Conservation (phyloP, 2,888 invertebrate species). For the Desoria tigrina region DNA sequence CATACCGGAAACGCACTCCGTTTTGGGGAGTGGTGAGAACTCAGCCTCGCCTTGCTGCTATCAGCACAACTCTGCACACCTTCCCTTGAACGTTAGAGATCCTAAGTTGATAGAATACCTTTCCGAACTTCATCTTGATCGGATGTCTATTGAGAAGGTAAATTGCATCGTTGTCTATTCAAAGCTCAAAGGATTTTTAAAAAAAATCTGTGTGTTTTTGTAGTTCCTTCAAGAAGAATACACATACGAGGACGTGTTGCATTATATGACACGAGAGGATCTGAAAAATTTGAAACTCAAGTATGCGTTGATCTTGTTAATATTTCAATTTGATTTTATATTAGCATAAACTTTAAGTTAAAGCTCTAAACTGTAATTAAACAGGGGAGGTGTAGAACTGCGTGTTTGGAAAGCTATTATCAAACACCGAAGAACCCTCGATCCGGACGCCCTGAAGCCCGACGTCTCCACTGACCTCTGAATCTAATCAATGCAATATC, state of each 20-base stretch:
- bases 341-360: too few relatives aligned
- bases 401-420: constrained; percentile 81
- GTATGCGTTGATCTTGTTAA: too few relatives aligned
- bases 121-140: constrained; percentile 68
- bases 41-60: constrained; percentile 28
- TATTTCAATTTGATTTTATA: neutral
- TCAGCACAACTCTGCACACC: constrained; percentile 28
- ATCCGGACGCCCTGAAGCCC: constrained; percentile 18
- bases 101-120: constrained; percentile 72
- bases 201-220: constrained; percentile 37
- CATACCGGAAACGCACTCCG: constrained; percentile 35
- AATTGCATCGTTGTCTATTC: constrained; percentile 21
- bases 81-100: constrained; percentile 56
- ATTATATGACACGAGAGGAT: constrained; percentile 78
- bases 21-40: constrained; percentile 37
- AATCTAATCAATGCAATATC: neutral
- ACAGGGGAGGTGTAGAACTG: constrained; percentile 78
- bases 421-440: constrained; percentile 57
- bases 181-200: too few relatives aligned
- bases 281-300: constrained; percentile 74
- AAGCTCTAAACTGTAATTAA: too few relatives aligned
- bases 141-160: constrained; percentile 67
- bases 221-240: constrained; percentile 73
- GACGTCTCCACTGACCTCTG: constrained; percentile 37
- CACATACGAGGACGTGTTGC: constrained; percentile 75